Evolutionary conservation across 2,797 vertebrate genomes (phyloP), one percentile per base, ranked within the genome.

Genomic region (Choloepus didactylus): DNA sequence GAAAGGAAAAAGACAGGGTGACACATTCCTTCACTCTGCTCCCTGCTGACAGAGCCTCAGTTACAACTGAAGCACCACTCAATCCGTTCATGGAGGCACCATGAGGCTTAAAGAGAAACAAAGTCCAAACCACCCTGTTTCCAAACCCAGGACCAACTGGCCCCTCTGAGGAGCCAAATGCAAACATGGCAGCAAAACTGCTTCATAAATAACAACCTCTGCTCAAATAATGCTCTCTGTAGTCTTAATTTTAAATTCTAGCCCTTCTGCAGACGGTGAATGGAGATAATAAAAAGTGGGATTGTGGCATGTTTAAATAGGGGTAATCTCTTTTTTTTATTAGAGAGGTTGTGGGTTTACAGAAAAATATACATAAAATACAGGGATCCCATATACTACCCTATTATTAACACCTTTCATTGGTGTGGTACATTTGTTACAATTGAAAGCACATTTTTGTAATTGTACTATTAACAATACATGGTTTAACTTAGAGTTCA

Each of bases 181-280:
- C 70, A 96, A 94, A 97, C 80, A 96, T 90, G 86, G 97, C 60
- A 81, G 46, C 79, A 83, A 25, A 69, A 66, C 94, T 95, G 83
- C 85, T 94, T 93, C 80, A 76, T 93, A 95, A 91, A 77, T 93
- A 95, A 96, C 9, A 11, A 56, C 82, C 79, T 95, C 94, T 93
- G 93, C 84, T 98, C 85, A 95, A 96, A 97, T 0, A 31, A 72
- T 95, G 94, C 84, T 95, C 96, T 97, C 98, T 91, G 89, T 96
- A 95, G 94, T 92, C 94, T 97, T 97, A 87, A 95, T 96, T 97
- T 97, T 62, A 98, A 98, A 92, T 89, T 81, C 91, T 79, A 96
- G 82, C 73, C 96, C 79, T 96, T 97, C 97, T 97, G 93, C 72
- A 0, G 19, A 83, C 97, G 97, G 98, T 93, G 82, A 97, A 97